Base-by-base conservation (phyloP, 2,113 vertebrate genomes). In the Dasyprocta punctata region DNA sequence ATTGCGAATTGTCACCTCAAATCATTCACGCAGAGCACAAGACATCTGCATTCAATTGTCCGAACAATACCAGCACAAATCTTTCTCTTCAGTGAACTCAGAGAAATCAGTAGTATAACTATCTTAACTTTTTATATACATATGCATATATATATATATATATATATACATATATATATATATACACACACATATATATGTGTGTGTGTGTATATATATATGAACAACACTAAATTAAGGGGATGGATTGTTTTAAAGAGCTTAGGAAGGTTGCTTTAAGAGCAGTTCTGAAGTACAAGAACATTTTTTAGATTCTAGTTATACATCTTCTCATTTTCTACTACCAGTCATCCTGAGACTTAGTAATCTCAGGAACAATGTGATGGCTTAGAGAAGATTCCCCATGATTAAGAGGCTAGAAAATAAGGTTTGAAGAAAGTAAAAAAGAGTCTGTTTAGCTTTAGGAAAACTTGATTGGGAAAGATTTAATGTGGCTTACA, bases 351-450 rank as follows among this genome's bases (percentile, higher is more conserved):
- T 44, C 41, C 81, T 38, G 63, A 87, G 61, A 88, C 33, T 56
- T 75, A 16, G 6, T 58, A 47, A 56, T 73, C 56, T 85, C 69
- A 38, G 1, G 52, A 71, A 88, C 54, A 82, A 58, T 52, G 47
- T 33, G 26, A 60, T 47, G 16, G 61, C 44, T 92, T 78, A 10
- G 36, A 82, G 28, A 82, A 88, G 71, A 88, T 44, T 73, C 58
- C 19, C 56, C 12, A 0, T 38, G 82, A 9, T 54, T 84, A 84
- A 69, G 9, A 80, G 38, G 20, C 86, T 90, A 3, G 36, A 80
- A 95, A 80, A 13, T 33, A 63, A 86, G 24, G 77, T 58, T 69
- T 24, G 63, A 92, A 92, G 93, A 94, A 95, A 94, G 91, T 2
- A 8, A 54, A 78, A 92, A 90, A 73, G 65, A 91, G 71, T 54